Evolutionary conservation across 30 jellyfish, hydroid and myxozoan species (phyloP), one percentile per base, ranked within the genome.

Genomic region (Sanderia malayensis): DNA sequence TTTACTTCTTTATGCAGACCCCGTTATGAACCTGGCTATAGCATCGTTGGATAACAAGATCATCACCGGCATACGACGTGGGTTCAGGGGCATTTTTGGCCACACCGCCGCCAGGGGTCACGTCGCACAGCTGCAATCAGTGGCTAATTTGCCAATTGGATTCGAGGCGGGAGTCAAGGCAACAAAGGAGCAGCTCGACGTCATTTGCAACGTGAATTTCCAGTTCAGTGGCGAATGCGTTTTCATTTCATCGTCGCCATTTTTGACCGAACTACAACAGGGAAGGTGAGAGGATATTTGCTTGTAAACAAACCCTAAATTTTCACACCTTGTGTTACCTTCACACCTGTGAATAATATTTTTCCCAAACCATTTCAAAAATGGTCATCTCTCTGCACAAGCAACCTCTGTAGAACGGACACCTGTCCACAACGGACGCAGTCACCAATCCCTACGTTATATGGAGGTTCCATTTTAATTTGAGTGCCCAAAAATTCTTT

Each of bases 21-120:
- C 96, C 0, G 91, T 74, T 15, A 66, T 73, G 19, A 86, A 81
- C 47, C 32, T 87, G 28, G 96, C 95, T 17, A 66, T 87, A 4
- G 96, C 80, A 15, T 72, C 96, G 8, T 74, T 45, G 29, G 83
- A 74, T 31, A 33, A 45, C 74, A 57, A 76, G 13, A 70, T 87
- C 8, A 19, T 79, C 27, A 89, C 65, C 34, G 96, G 87, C 2
- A 46, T 87, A 15, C 76, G 91, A 24, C 95, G 73, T 30, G 96
- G 96, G 22, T 87, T 87, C 73, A 70, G 90, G 25, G 71, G 74
- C 8, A 83, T 68, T 2, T 84, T 78, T 79, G 94, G 96, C 30
- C 89, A 64, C 64, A 71, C 96, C 27, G 86, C 84, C 24, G 83
- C 84, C 1, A 80, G 71, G 24, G 89, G 91, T 17, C 86, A 87